Evolutionary conservation across 2,797 vertebrate species (phyloP).

Genomic region (Telmatherina bonti): DNA sequence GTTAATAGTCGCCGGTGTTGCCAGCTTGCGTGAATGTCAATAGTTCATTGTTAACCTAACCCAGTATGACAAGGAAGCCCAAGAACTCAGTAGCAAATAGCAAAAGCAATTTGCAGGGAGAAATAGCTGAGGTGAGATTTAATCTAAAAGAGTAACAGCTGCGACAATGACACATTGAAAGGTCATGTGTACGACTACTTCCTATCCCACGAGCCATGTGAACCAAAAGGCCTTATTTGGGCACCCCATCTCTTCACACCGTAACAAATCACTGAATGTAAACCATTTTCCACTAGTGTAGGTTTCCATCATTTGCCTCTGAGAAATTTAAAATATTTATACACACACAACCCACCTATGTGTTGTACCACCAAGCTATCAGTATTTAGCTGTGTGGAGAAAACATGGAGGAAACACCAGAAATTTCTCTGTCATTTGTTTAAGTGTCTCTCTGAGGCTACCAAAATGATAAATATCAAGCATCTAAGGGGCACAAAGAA

Average conservation of each 20-base stretch:
- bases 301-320: conserved; percentile 34
- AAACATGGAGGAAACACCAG: conserved; percentile 20
- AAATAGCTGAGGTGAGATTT: conserved; percentile 44
- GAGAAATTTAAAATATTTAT: conserved; percentile 54
- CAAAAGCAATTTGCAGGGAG: conserved; percentile 24
- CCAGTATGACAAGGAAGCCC: conserved; percentile 17
- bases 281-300: conserved; percentile 42
- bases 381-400: background rate
- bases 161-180: conserved; percentile 39
- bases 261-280: conserved; percentile 63
- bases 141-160: conserved; percentile 49
- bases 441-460: conserved; percentile 10
- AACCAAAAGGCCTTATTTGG: conserved; percentile 64
- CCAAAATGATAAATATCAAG: conserved; percentile 15
- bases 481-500: conserved; percentile 23
- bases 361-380: conserved; percentile 1
- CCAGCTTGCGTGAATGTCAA: conserved; percentile 36
- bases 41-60: conserved; percentile 12
- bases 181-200: conserved; percentile 51
- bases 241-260: conserved; percentile 43
- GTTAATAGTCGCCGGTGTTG: conserved; percentile 43
- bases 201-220: conserved; percentile 40
- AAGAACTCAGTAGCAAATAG: conserved; percentile 1
- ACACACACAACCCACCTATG: conserved; percentile 15
- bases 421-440: conserved; percentile 18